phyloP scores from a whole-genome alignment of 2,797 vertebrate species.

The Coreius guichenoti region DNA sequence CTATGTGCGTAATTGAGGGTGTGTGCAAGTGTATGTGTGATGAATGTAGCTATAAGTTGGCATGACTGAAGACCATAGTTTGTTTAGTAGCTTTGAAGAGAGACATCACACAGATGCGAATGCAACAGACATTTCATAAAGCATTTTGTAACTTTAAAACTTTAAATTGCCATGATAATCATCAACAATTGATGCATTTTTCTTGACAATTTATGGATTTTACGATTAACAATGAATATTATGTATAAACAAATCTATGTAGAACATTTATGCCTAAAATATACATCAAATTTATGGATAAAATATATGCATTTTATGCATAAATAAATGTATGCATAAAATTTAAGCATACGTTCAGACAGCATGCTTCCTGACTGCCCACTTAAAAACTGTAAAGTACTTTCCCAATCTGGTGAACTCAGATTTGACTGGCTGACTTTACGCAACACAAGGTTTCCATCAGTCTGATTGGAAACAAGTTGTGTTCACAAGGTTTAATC shows the following conservation, averaged over 20 bases:
- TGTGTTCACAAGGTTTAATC: slow-evolving; percentile 24
- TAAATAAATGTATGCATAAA: not conserved
- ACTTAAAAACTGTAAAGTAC: not conserved
- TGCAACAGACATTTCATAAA: not conserved
- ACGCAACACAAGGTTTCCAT: slow-evolving; percentile 10
- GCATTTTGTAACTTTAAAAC: not conserved
- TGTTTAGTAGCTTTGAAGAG: not conserved
- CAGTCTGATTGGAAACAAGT: not conserved
- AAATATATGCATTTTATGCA: not conserved
- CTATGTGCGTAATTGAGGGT: not conserved
- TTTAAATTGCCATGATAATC: no score
- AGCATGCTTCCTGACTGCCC: not conserved
- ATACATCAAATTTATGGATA: not conserved
- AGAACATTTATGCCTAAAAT: not conserved
- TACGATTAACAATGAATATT: not conserved
- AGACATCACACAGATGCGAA: not conserved
- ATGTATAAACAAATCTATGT: not conserved
- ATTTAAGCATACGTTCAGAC: not conserved
- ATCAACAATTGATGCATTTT: not conserved
- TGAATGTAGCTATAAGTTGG: not conserved
- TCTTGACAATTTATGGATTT: not conserved
- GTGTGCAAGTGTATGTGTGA: not conserved
- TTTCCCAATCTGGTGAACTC: slow-evolving; percentile 15
- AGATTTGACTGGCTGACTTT: not conserved
- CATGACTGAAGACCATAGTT: not conserved